Evolutionary conservation across 1,140 invertebrate genomes (phyloP).

Genomic region (Schlechtendalia chinensis): DNA sequence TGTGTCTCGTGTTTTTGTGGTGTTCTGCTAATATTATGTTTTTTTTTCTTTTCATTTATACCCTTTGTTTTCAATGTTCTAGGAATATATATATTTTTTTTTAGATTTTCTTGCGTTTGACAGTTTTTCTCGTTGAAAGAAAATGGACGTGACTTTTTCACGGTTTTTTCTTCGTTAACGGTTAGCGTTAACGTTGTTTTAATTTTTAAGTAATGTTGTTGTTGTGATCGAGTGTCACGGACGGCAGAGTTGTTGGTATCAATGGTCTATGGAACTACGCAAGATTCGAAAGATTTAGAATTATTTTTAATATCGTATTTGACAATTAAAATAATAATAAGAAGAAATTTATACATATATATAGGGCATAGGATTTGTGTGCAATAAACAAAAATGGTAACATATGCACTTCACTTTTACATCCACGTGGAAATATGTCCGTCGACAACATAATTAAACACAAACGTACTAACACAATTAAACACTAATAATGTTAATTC

Average conservation of each 20-base stretch:
- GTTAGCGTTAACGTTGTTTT: slow-evolving; percentile 35
- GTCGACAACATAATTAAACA: neutral
- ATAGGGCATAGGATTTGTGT: too few species aligned
- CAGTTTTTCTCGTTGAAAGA: slow-evolving; percentile 40
- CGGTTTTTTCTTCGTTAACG: slow-evolving; percentile 39
- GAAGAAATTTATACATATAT: too few species aligned
- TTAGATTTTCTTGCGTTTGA: slow-evolving; percentile 47
- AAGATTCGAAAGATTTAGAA: too few species aligned
- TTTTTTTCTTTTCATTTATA: slow-evolving; percentile 19
- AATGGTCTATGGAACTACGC: neutral
- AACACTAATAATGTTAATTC: too few species aligned
- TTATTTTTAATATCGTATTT: too few species aligned
- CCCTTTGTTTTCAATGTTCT: slow-evolving; percentile 44
- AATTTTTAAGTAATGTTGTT: neutral
- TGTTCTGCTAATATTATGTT: slow-evolving; percentile 48
- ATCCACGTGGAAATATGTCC: neutral
- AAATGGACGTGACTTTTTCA: slow-evolving; percentile 40
- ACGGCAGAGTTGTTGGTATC: slow-evolving; percentile 27
- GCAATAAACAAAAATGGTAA: too few species aligned
- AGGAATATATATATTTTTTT: slow-evolving; percentile 27
- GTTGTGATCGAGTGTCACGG: slow-evolving; percentile 13
- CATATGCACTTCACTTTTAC: too few species aligned
- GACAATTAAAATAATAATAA: too few species aligned
- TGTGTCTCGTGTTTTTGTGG: slow-evolving; percentile 50
- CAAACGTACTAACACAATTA: too few species aligned